Evolutionary conservation across 2,888 invertebrate genomes (phyloP), one percentile per base, ranked within the genome.

Genomic region (Hoplodrina ambigua): DNA sequence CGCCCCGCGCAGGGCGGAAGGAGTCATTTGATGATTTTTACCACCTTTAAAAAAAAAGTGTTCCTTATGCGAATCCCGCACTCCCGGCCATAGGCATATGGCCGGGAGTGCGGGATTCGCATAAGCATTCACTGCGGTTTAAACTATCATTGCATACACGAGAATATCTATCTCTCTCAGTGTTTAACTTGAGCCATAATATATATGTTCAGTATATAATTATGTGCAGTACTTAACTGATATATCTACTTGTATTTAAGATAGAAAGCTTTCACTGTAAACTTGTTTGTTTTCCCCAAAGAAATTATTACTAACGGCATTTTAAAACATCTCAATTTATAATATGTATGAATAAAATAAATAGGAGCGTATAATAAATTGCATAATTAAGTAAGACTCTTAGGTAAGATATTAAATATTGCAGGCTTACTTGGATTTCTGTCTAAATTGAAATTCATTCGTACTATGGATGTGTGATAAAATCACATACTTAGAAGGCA

Each of bases 211-310:
- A 65, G 55, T 59, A 41, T 77, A 72, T 66, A 69, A 77, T 78
- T 69, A 77, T 50, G 44, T 55, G 33, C 20, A 13, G 20, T 46
- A 60, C n/a, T n/a, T n/a, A n/a, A n/a, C 60, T 50, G 11, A 66
- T 57, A 41, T 60, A 63, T 8, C 17, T 44, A 52, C 56, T 60
- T 62, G 19, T 61, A 58, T 46, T 46, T 55, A 46, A 15, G 17
- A 6, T 19, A 56, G 46, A 54, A 41, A n/a, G 49, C 58, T 78
- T 74, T 78, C 60, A 60, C 66, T 60, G 37, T 3, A 10, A 60
- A 70, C 78, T 19, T 70, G 74, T 78, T 70, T 58, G n/a, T 61
- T 68, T 19, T 59, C 53, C 55, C 66, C 13, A 17, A 41, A 52
- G 37, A 70, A 67, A 70, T 72, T 3, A 67, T 44, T 55, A 11